Evolutionary conservation across 2,113 vertebrate species (phyloP).

Genomic region (Lagopus muta): DNA sequence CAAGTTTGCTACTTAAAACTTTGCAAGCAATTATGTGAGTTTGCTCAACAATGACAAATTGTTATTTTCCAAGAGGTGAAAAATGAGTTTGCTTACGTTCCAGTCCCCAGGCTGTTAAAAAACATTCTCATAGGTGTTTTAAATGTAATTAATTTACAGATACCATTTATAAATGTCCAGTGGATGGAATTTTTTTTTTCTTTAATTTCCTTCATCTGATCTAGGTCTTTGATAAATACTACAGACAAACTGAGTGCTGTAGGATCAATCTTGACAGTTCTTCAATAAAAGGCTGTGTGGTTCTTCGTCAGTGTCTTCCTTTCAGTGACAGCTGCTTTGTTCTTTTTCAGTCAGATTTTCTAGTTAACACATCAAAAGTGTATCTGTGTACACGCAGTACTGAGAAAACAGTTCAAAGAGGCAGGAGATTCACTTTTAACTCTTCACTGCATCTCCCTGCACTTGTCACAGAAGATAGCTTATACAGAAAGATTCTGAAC

Average conservation of each 20-base stretch:
- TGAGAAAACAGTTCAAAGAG: conserved; percentile 87
- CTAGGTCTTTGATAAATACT: conserved; percentile 84
- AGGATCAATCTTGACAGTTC: conserved; percentile 87
- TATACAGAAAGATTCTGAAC: conserved; percentile 53
- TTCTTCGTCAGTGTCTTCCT: conserved; percentile 89
- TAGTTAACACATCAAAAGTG: conserved; percentile 94
- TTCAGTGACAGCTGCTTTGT: conserved; percentile 93
- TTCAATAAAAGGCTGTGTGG: conserved; percentile 90
- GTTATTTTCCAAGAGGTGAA: conserved; percentile 25
- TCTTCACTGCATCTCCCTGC: conserved; percentile 78
- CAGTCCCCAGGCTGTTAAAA: conserved; percentile 43
- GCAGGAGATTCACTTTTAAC: conserved; percentile 84
- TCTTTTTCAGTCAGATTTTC: conserved; percentile 91
- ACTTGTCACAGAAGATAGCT: conserved; percentile 74
- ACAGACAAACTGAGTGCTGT: conserved; percentile 82
- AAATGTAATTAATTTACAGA: conserved; percentile 75
- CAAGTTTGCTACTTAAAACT: conserved; percentile 1
- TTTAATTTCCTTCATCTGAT: conserved; percentile 85
- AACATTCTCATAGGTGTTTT: conserved; percentile 60
- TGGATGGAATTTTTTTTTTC: conserved; percentile 74
- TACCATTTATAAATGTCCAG: conserved; percentile 80
- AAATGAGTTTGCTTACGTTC: background rate
- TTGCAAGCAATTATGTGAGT: background rate
- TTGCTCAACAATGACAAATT: conserved; percentile 27
- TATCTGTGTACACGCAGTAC: conserved; percentile 83